These are phyloP conservation scores for Bombus haemorrhoidalis DNA, from an alignment of 1,140 invertebrate genomes.

Conservation along the genomic window DNA sequence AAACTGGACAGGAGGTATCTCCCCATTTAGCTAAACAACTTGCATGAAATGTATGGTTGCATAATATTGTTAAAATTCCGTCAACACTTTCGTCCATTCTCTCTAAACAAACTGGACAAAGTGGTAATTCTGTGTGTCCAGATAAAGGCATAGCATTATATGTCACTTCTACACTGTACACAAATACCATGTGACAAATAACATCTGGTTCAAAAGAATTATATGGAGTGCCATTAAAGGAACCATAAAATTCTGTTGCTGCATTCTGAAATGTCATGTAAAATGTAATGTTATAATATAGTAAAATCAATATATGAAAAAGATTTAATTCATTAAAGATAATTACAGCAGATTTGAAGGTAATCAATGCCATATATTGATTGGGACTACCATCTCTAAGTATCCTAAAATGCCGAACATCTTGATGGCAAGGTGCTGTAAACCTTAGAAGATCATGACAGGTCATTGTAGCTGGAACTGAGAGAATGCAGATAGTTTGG, in stretches of 20 bases:
- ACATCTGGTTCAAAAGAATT: conserved; percentile 96
- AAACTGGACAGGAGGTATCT: conserved; percentile 93
- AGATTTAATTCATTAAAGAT: not conserved
- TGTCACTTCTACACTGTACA: conserved; percentile 94
- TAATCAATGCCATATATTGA: conserved; percentile 98
- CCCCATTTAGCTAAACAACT: conserved; percentile 97
- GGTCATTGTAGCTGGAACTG: conserved; percentile 95
- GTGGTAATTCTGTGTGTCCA: conserved; percentile 97
- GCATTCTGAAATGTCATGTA: conserved; percentile 84
- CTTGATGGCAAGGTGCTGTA: conserved; percentile 94
- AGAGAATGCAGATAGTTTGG: conserved; percentile 95
- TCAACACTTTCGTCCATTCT: conserved; percentile 99
- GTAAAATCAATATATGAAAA: not conserved
- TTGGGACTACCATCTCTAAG: conserved; percentile 94
- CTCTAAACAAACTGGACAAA: conserved; percentile 98
- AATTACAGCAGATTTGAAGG: conserved; percentile 88
- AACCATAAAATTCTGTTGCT: conserved; percentile 95
- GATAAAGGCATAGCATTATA: conserved; percentile 87
- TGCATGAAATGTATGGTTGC: conserved; percentile 99
- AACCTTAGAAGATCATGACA: conserved; percentile 98
- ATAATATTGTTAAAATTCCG: conserved; percentile 98
- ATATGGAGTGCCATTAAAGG: conserved; percentile 95
- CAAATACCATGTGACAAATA: conserved; percentile 97
- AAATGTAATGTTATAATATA: conserved; percentile 8
- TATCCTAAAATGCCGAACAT: conserved; percentile 96